Conservation (phyloP, 2,888 invertebrate genomes). For the Agrotis ipsilon region DNA sequence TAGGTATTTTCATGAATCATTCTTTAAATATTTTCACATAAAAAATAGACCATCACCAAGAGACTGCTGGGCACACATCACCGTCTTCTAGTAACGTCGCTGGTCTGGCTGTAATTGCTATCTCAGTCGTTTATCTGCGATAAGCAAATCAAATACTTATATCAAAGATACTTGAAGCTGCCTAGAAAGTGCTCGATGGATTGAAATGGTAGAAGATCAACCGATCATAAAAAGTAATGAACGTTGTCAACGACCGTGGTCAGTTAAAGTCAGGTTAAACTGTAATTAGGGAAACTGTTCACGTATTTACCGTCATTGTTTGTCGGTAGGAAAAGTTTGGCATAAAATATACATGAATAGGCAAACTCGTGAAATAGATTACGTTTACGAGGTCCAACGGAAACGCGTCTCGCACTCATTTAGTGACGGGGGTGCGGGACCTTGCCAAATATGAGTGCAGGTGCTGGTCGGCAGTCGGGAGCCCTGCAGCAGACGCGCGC, state of each 20-base stretch:
- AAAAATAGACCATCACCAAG: slow-evolving; percentile 36
- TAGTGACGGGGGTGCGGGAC: slow-evolving; percentile 62
- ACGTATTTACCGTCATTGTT: slow-evolving; percentile 31
- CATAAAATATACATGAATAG: slow-evolving; percentile 42
- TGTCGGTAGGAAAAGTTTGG: slow-evolving; percentile 36
- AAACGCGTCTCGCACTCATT: slow-evolving; percentile 66
- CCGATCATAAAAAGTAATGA: slow-evolving; percentile 13
- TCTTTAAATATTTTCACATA: slow-evolving; percentile 40
- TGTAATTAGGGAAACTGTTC: slow-evolving; percentile 32
- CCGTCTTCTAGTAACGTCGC: slow-evolving; percentile 11
- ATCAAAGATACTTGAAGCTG: slow-evolving; percentile 15
- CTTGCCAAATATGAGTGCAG: slow-evolving; percentile 69
- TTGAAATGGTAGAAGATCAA: slow-evolving; percentile 8
- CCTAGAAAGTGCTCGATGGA: slow-evolving; percentile 25
- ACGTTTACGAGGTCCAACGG: slow-evolving; percentile 67
- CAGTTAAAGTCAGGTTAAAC: slow-evolving; percentile 20
- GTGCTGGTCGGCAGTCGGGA: slow-evolving; percentile 46
- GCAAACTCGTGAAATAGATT: slow-evolving; percentile 53
- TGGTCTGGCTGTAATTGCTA: not conserved
- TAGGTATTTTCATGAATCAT: slow-evolving; percentile 46
- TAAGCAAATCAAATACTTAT: slow-evolving; percentile 35
- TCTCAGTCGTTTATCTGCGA: slow-evolving; percentile 19
- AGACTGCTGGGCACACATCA: slow-evolving; percentile 9
- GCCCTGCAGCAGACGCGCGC: slow-evolving; percentile 52
- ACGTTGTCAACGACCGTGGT: slow-evolving; percentile 6